Conservation (phyloP, 1,140 invertebrate genomes). For the Cardiocondyla obscurior region DNA sequence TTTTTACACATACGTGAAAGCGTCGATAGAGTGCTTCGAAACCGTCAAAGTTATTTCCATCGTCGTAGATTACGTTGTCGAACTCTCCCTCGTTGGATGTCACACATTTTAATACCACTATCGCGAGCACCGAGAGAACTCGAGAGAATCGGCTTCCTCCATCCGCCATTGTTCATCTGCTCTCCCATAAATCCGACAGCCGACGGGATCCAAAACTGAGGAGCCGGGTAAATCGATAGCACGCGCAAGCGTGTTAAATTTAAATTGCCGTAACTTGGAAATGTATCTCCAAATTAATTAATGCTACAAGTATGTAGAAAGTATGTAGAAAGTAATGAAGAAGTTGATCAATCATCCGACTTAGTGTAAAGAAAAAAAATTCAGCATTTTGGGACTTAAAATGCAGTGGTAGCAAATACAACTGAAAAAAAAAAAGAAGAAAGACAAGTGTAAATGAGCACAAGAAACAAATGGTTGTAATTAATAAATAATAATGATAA, state of each 20-base stretch:
- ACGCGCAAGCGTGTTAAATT: conserved; percentile 50
- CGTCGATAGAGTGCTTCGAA: background rate
- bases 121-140: conserved; percentile 1
- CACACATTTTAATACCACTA: conserved; percentile 25
- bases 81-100: background rate
- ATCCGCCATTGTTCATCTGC: conserved; percentile 11
- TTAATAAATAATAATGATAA: background rate
- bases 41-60: conserved; percentile 7
- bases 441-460: background rate
- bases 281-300: background rate
- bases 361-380: conserved; percentile 1
- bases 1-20: background rate
- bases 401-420: background rate
- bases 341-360: background rate
- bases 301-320: conserved; percentile 12
- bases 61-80: background rate
- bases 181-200: background rate
- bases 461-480: background rate
- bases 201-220: background rate
- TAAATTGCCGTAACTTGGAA: background rate
- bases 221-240: conserved; percentile 59
- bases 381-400: background rate
- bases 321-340: background rate
- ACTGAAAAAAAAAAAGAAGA: background rate
- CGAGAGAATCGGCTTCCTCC: background rate